Evolutionary conservation across 2,113 vertebrate genomes (phyloP).

Genomic region (Cebus imitator): DNA sequence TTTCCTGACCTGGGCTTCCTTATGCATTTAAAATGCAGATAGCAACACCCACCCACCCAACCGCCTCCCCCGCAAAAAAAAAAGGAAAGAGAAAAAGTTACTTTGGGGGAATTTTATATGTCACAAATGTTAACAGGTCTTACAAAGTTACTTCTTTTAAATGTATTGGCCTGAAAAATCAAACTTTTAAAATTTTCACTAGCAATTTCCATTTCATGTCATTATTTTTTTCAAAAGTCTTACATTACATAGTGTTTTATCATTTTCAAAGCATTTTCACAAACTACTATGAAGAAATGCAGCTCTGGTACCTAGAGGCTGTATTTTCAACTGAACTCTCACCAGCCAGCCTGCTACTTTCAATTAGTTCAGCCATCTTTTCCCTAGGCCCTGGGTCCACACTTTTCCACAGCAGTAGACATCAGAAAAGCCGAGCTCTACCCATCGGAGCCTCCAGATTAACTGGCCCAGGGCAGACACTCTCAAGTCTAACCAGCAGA

Average conservation of each 20-base stretch:
- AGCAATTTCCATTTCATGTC: neutral
- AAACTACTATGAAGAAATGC: neutral
- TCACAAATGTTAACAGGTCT: neutral
- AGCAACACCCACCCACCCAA: neutral
- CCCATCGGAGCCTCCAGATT: neutral
- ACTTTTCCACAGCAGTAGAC: neutral
- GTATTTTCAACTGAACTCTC: neutral
- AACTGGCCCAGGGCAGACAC: neutral
- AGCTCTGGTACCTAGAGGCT: neutral
- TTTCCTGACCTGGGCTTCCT: neutral
- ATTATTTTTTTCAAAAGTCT: neutral
- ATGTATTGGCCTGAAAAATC: neutral
- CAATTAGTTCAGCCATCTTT: neutral
- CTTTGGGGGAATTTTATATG: neutral
- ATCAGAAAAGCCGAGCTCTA: neutral
- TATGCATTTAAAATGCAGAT: neutral
- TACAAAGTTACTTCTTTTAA: neutral
- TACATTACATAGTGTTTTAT: neutral
- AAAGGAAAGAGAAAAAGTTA: no score
- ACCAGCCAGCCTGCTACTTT: neutral
- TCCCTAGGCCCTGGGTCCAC: neutral
- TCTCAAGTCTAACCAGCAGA: slow-evolving; percentile 31
- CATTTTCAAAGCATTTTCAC: slow-evolving; percentile 16
- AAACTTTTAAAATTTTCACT: neutral
- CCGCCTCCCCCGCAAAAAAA: neutral